Conservation (phyloP, 2,113 vertebrate species). For the Sisor rabdophorus region DNA sequence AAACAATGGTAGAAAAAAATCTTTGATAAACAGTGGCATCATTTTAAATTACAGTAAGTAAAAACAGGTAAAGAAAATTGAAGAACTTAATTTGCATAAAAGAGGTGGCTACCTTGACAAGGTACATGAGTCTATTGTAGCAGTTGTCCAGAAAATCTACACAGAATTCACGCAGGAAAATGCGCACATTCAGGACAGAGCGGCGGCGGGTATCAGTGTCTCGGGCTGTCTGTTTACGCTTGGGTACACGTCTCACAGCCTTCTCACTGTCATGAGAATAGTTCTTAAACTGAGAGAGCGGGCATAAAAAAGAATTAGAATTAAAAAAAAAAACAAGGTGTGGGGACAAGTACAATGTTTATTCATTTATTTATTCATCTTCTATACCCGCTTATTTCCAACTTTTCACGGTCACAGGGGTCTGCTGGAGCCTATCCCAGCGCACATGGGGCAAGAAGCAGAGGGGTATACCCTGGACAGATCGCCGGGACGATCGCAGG, state of each 20-base stretch:
- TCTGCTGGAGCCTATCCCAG: no score
- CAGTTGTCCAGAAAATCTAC: conserved; percentile 88
- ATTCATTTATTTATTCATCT: no score
- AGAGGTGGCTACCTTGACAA: conserved; percentile 80
- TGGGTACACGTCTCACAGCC: conserved; percentile 74
- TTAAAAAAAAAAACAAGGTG: not conserved
- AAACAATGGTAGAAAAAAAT: not conserved
- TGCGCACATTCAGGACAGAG: conserved; percentile 84
- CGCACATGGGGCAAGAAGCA: no score
- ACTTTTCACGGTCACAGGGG: no score
- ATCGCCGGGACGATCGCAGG: no score
- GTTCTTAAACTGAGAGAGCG: conserved; percentile 74
- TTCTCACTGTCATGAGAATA: conserved; percentile 88
- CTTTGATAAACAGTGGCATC: no score
- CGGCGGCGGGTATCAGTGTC: conserved; percentile 71
- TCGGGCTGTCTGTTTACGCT: conserved; percentile 69
- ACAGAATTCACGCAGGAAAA: conserved; percentile 88
- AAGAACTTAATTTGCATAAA: not conserved
- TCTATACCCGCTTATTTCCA: no score
- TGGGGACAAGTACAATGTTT: not conserved
- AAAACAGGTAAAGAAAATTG: not conserved
- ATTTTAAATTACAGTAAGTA: not conserved
- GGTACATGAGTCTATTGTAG: conserved; percentile 92
- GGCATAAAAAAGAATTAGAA: not conserved
- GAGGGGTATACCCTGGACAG: no score